Base-by-base conservation (phyloP, 2,797 vertebrate genomes). In the Hyperoplus immaculatus region DNA sequence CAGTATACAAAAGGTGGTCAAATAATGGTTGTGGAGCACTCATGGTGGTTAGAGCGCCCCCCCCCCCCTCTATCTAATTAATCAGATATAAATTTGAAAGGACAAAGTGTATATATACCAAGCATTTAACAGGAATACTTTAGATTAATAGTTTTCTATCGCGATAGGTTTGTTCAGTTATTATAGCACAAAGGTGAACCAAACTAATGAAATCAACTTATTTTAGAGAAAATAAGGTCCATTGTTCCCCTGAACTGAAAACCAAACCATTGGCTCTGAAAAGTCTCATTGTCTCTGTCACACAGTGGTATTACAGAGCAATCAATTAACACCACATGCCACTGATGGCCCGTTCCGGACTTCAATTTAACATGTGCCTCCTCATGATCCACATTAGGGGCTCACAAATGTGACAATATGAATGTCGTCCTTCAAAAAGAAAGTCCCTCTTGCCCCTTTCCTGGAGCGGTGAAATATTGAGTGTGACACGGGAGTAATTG, bases 401-500 rank as follows among this genome's bases (percentile, higher is more conserved):
- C 77, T 80, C 69, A 84, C 86, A 93, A 90, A 92, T 92, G 89
- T 93, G 92, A 92, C 91, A 91, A 89, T 88, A 86, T 89, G 87
- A 92, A 92, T 88, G 83, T 85, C 73, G 93, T 94, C 92, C 94
- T 95, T 94, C 92, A 92, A 84, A 90, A 86, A 83, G 87, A 85
- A 81, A 81, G 79, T 89, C 90, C 89, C 89, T 87, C 84, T 80
- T 87, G 85, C 88, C 72, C 78, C 85, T 80, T 85, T 93, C 91
- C 85, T 75, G 81, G 82, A 93, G 92, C 79, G 56, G 72, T 94
- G 94, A 94, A 94, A 94, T 94, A 96, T 96, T 94, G 93, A 95
- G 93, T 95, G 92, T 95, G 95, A 96, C 95, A 95, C 85, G 59
- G 90, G 93, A 92, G 91, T 96, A 96, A 96, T 96, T 95, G 95